These are phyloP conservation scores for Ceratosolen solmsi DNA, from an alignment of 1,140 invertebrate genomes.

Conservation along the genomic window DNA sequence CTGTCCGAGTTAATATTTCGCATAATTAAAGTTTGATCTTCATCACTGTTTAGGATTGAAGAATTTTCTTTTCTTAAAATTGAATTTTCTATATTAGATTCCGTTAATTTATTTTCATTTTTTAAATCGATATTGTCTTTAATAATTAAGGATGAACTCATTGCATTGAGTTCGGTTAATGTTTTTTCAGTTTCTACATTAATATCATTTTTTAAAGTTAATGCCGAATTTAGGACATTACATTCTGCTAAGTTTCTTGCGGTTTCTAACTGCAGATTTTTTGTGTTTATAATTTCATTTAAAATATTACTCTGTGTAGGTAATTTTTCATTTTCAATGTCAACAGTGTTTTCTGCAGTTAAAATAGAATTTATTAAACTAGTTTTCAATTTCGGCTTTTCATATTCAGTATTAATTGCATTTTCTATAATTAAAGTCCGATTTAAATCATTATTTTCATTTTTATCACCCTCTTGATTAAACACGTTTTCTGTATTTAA, in stretches of 20 bases:
- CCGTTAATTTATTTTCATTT: conserved; percentile 14
- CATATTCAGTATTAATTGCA: neutral
- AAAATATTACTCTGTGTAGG: neutral
- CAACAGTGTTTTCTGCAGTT: neutral
- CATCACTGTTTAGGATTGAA: conserved; percentile 23
- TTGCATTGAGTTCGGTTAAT: neutral
- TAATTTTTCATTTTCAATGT: neutral
- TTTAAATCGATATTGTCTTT: neutral
- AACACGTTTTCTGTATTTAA: neutral
- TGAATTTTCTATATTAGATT: neutral
- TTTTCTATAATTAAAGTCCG: neutral
- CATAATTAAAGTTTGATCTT: no score
- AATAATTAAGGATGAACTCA: neutral
- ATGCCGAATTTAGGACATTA: neutral
- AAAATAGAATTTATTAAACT: neutral
- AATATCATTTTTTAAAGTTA: neutral
- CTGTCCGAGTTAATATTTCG: neutral
- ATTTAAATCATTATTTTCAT: neutral
- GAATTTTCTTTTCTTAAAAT: neutral
- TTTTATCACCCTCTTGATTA: neutral
- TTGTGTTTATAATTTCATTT: neutral
- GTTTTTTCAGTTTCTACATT: neutral
- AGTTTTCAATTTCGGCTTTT: neutral
- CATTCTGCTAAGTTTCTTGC: neutral
- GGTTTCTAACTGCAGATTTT: neutral